Evolutionary conservation across 2,797 vertebrate species (phyloP).

Genomic region (Hephaestus fuliginosus): DNA sequence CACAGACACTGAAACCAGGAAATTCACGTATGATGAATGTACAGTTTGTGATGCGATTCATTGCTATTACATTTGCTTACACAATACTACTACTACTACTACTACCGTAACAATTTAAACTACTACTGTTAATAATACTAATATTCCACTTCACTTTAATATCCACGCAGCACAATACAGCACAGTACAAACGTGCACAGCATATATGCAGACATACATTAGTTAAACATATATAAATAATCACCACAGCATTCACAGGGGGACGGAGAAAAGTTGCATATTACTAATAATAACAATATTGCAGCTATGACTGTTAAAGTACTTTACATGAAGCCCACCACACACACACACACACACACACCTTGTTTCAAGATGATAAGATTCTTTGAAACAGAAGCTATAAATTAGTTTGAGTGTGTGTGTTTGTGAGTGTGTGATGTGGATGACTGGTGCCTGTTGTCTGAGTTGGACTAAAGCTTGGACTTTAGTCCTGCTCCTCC

Average conservation of each 20-base stretch:
- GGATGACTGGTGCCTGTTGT: conserved; percentile 67
- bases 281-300: not conserved
- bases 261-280: not conserved
- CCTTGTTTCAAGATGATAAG: conserved; percentile 43
- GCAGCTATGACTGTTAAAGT: not conserved
- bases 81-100: not conserved
- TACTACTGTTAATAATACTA: not conserved
- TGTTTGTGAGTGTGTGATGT: conserved; percentile 54
- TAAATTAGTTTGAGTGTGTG: conserved; percentile 58
- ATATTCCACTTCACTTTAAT: not conserved
- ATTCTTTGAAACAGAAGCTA: conserved; percentile 59
- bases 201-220: too few relatives aligned
- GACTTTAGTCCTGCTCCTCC: conserved; percentile 67
- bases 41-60: not conserved
- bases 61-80: not conserved
- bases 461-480: conserved; percentile 70
- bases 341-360: conserved; percentile 1
- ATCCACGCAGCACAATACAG: too few relatives aligned
- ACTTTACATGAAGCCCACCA: not conserved
- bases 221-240: not conserved
- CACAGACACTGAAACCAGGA: not conserved
- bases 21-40: not conserved
- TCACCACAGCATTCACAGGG: not conserved
- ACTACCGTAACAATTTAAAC: not conserved
- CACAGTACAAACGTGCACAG: too few relatives aligned